Percentiles rank a stretch among this genome's conserved stretches.
These are phyloP conservation scores for Beris chalybata DNA, from an alignment of 2,888 invertebrate species.

Conservation along the genomic window DNA sequence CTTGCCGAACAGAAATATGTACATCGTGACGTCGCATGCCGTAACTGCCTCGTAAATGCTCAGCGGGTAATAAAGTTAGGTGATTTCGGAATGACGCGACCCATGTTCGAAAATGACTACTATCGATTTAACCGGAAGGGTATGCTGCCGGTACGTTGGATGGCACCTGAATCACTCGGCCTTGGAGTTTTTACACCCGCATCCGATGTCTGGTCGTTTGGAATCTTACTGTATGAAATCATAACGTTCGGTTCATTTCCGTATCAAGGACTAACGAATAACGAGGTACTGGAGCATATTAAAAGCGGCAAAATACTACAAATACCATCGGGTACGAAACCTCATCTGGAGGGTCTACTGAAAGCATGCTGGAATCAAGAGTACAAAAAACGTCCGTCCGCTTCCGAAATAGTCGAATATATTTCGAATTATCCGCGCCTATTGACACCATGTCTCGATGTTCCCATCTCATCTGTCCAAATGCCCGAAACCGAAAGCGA, in stretches of 20 bases:
- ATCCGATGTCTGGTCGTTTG: conserved; percentile 90
- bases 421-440: conserved; percentile 76
- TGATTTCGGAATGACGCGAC: conserved; percentile 91
- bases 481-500: conserved; percentile 63
- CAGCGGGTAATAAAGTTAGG: conserved; percentile 72
- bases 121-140: conserved; percentile 86
- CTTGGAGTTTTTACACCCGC: conserved; percentile 82
- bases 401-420: conserved; percentile 78
- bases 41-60: conserved; percentile 77
- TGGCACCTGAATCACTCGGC: conserved; percentile 86
- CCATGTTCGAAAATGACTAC: conserved; percentile 85
- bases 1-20: conserved; percentile 83
- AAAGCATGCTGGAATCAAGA: conserved; percentile 79
- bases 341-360: conserved; percentile 79
- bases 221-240: conserved; percentile 83
- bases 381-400: conserved; percentile 70
- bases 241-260: conserved; percentile 91
- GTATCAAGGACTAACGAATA: conserved; percentile 84
- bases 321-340: conserved; percentile 76
- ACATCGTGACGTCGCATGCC: conserved; percentile 83
- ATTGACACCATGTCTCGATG: conserved; percentile 76
- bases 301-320: conserved; percentile 73
- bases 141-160: conserved; percentile 89
- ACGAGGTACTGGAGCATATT: conserved; percentile 79
- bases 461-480: conserved; percentile 72